Conservation (phyloP, 2,888 invertebrate species). For the Ennomos erosarius region DNA sequence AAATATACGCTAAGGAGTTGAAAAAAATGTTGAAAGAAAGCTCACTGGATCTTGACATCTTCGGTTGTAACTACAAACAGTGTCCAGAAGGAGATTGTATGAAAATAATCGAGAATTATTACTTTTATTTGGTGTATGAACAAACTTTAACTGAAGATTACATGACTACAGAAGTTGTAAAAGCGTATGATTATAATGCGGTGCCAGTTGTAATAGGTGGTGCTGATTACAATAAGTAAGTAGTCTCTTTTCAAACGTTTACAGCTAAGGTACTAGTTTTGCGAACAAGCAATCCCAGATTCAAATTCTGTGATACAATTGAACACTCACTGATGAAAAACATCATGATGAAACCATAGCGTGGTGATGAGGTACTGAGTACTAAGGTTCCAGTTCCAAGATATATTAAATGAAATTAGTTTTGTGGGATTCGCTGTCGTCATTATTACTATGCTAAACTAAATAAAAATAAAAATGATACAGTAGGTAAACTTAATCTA, state of each 20-base stretch:
- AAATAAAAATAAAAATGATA: too few relatives aligned
- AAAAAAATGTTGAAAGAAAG: conserved; percentile 65
- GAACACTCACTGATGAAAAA: too few relatives aligned
- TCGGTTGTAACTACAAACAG: conserved; percentile 56
- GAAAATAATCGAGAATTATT: conserved; percentile 54
- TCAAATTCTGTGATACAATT: too few relatives aligned
- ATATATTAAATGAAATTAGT: too few relatives aligned
- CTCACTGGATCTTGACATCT: conserved; percentile 76
- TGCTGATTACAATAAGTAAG: conserved; percentile 84
- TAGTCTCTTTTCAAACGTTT: conserved; percentile 9
- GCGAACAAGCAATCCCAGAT: too few relatives aligned
- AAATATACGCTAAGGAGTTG: conserved; percentile 58
- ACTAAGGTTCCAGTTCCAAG: too few relatives aligned
- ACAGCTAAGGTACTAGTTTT: too few relatives aligned
- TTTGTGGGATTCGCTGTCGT: too few relatives aligned
- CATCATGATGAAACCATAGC: neutral
- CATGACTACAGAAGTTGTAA: conserved; percentile 66
- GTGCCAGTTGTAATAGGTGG: conserved; percentile 88
- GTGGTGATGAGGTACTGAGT: too few relatives aligned
- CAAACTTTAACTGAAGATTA: conserved; percentile 62
- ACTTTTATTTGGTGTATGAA: conserved; percentile 71
- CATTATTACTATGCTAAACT: too few relatives aligned
- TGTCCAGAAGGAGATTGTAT: conserved; percentile 58
- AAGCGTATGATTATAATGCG: conserved; percentile 82
- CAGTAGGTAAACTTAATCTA: too few relatives aligned